A percentile compares a stretch with the other conserved stretches of the same genome.
Conservation (phyloP, 92 coral and sea anemone species). For the Epizoanthus fatuus region DNA sequence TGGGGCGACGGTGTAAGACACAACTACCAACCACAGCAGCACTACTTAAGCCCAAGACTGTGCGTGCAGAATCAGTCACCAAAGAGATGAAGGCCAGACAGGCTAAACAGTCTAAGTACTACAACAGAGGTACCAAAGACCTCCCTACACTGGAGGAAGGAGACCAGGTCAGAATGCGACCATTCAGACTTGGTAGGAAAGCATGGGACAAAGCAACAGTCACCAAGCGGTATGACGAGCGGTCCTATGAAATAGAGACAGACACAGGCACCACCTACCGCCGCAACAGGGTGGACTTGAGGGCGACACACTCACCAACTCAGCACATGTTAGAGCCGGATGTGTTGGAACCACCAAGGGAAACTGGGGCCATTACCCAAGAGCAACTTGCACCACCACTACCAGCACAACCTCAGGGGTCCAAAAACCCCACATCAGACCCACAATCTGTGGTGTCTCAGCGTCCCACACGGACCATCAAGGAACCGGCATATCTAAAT, state of each 20-base stretch:
- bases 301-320: no score
- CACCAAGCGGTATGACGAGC: conserved; percentile 33
- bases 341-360: no score
- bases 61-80: conserved; percentile 35
- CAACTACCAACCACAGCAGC: conserved; percentile 67
- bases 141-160: conserved; percentile 43
- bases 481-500: background rate
- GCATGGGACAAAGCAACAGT: conserved; percentile 49
- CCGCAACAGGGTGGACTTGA: conserved; percentile 42
- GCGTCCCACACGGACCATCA: background rate
- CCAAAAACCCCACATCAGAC: background rate
- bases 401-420: conserved; percentile 10
- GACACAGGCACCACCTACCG: background rate
- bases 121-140: conserved; percentile 45
- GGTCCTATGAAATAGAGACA: conserved; percentile 45
- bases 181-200: conserved; percentile 45
- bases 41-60: conserved; percentile 61
- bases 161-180: conserved; percentile 35
- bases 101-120: conserved; percentile 32
- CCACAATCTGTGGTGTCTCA: no score
- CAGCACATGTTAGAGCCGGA: no score
- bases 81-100: conserved; percentile 29
- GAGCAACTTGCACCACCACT: background rate
- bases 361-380: no score
- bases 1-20: conserved; percentile 60